A percentile compares a stretch with the other conserved stretches of the same genome.
Conservation (phyloP, 2,888 invertebrate genomes). For the Lymantria dispar region DNA sequence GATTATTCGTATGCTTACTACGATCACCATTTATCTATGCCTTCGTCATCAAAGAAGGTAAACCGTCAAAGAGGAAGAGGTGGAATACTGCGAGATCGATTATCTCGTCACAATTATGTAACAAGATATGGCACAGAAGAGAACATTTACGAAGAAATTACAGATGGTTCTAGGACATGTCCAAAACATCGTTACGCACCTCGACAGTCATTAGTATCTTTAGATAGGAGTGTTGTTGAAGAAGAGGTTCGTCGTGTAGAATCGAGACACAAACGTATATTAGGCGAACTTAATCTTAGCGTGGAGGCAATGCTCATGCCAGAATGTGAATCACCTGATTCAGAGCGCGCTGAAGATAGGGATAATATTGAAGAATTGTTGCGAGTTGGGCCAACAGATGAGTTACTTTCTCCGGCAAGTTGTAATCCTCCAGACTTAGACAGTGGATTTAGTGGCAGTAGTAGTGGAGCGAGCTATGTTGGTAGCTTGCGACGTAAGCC, state of each 20-base stretch:
- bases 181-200: slow-evolving; percentile 76
- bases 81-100: slow-evolving; percentile 64
- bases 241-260: slow-evolving; percentile 93
- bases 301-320: slow-evolving; percentile 96
- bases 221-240: slow-evolving; percentile 88
- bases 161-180: slow-evolving; percentile 83
- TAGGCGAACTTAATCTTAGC: slow-evolving; percentile 93
- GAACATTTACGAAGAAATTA: slow-evolving; percentile 91
- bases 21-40: slow-evolving; percentile 87
- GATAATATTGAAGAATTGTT: slow-evolving; percentile 86
- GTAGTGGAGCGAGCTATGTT: slow-evolving; percentile 91
- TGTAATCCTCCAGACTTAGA: slow-evolving; percentile 87
- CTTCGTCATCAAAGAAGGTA: slow-evolving; percentile 73
- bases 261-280: slow-evolving; percentile 90
- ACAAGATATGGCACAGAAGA: slow-evolving; percentile 92
- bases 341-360: slow-evolving; percentile 84
- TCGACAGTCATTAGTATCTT: slow-evolving; percentile 84
- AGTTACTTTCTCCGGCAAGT: slow-evolving; percentile 86
- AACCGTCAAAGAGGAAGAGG: slow-evolving; percentile 73
- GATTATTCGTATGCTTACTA: slow-evolving; percentile 94
- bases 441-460: slow-evolving; percentile 92
- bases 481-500: slow-evolving; percentile 85
- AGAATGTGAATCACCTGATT: slow-evolving; percentile 85
- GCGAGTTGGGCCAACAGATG: slow-evolving; percentile 87
- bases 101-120: slow-evolving; percentile 86